A percentile compares a stretch with the other conserved stretches of the same genome.
phyloP scores from a whole-genome alignment of 2,888 invertebrate genomes.

The Xylota segnis region DNA sequence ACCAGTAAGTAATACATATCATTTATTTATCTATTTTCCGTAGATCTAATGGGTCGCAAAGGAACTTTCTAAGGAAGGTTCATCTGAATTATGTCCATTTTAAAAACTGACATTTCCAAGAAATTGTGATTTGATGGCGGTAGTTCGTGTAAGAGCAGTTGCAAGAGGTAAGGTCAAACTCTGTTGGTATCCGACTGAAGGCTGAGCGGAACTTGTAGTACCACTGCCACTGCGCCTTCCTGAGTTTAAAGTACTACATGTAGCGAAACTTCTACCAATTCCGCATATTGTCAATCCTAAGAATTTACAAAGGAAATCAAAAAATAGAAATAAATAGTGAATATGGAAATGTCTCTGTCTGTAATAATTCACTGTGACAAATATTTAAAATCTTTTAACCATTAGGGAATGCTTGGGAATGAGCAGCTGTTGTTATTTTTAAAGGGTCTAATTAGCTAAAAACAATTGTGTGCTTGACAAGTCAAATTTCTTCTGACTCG shows the following conservation, averaged over 20 bases:
- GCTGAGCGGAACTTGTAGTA: constrained; percentile 80
- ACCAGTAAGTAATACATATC: neutral
- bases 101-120: constrained; percentile 84
- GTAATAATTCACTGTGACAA: constrained; percentile 3
- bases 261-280: constrained; percentile 84
- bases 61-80: constrained; percentile 8
- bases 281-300: constrained; percentile 85
- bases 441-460: neutral
- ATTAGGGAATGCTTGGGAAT: neutral
- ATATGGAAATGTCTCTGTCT: neutral
- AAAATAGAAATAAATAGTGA: constrained; percentile 24
- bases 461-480: no score
- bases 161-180: constrained; percentile 83
- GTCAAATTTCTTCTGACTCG: no score
- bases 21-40: constrained; percentile 2
- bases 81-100: constrained; percentile 67
- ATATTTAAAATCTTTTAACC: neutral
- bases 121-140: constrained; percentile 84
- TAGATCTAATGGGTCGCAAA: neutral
- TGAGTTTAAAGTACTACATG: constrained; percentile 82
- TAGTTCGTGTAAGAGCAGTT: constrained; percentile 83
- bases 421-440: neutral
- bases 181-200: constrained; percentile 82
- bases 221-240: constrained; percentile 81
- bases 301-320: constrained; percentile 79